Evolutionary conservation across 1,140 invertebrate genomes (phyloP).

Genomic region (Mamestra configurata): DNA sequence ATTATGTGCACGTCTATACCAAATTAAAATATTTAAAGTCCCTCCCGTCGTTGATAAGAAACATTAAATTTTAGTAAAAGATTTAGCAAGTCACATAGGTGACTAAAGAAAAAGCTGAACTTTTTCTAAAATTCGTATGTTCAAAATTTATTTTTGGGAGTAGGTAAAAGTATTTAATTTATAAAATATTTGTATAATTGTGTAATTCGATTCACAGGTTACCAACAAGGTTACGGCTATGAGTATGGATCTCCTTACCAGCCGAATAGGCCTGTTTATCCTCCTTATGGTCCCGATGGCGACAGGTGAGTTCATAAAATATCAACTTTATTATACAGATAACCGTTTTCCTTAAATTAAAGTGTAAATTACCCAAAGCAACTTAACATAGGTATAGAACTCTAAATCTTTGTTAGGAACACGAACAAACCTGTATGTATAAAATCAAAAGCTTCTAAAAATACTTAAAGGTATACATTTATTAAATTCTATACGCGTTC

Average conservation of each 20-base stretch:
- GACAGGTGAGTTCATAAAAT: conserved; percentile 87
- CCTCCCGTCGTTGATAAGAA: neutral
- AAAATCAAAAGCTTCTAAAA: too few species aligned
- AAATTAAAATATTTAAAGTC: neutral
- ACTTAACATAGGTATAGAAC: too few species aligned
- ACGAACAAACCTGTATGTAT: too few species aligned
- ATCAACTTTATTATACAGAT: neutral
- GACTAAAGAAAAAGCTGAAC: too few species aligned
- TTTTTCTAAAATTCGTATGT: neutral
- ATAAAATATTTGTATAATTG: neutral
- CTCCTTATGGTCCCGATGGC: conserved; percentile 92
- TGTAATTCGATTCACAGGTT: conserved; percentile 71
- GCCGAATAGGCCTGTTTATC: conserved; percentile 91
- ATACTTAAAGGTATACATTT: too few species aligned
- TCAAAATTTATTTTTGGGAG: too few species aligned
- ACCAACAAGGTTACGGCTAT: conserved; percentile 89
- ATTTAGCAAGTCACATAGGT: too few species aligned
- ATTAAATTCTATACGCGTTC: too few species aligned
- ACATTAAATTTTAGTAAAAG: neutral
- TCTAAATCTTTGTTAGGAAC: too few species aligned
- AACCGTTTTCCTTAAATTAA: too few species aligned
- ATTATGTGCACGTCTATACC: conserved; percentile 30
- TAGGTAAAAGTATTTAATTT: too few species aligned
- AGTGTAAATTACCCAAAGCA: too few species aligned
- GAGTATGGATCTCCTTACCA: conserved; percentile 91